These are phyloP conservation scores for Trididemnum nubilum DNA, from an alignment of 23 tunicate species.

Conservation along the genomic window DNA sequence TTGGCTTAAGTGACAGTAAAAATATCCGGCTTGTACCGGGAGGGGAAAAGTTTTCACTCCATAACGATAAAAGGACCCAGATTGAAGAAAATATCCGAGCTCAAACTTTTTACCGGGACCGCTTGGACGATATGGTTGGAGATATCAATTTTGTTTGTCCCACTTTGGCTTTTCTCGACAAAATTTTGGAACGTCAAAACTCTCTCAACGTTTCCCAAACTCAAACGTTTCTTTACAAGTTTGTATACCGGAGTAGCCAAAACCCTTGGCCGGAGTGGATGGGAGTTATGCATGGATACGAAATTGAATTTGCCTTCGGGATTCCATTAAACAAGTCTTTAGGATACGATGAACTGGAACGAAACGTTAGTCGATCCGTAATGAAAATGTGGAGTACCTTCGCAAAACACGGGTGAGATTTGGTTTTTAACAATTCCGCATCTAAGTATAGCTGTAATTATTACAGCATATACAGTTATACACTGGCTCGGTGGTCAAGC, in stretches of 20 bases:
- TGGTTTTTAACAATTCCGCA: not conserved
- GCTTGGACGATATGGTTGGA: slow-evolving; percentile 83
- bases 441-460: too few relatives aligned
- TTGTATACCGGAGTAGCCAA: slow-evolving; percentile 65
- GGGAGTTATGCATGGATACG: slow-evolving; percentile 97
- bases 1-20: not conserved
- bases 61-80: slow-evolving; percentile 1
- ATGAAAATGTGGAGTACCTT: slow-evolving; percentile 85
- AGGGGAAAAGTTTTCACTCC: not conserved
- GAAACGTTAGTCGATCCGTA: slow-evolving; percentile 40
- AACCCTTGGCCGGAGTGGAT: slow-evolving; percentile 97
- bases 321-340: slow-evolving; percentile 48
- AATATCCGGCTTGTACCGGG: not conserved
- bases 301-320: slow-evolving; percentile 87
- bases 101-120: slow-evolving; percentile 40
- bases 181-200: not conserved
- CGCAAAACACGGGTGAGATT: slow-evolving; percentile 73
- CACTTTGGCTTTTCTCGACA: slow-evolving; percentile 37
- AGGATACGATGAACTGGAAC: slow-evolving; percentile 47
- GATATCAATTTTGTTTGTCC: slow-evolving; percentile 84
- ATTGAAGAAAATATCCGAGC: not conserved
- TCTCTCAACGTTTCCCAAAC: not conserved
- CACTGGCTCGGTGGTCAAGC: too few relatives aligned
- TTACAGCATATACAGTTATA: not conserved
- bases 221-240: slow-evolving; percentile 51